A percentile compares a stretch with the other conserved stretches of the same genome.
Evolutionary conservation across 2,797 vertebrate genomes (phyloP).

Genomic region (Numenius phaeopus): DNA sequence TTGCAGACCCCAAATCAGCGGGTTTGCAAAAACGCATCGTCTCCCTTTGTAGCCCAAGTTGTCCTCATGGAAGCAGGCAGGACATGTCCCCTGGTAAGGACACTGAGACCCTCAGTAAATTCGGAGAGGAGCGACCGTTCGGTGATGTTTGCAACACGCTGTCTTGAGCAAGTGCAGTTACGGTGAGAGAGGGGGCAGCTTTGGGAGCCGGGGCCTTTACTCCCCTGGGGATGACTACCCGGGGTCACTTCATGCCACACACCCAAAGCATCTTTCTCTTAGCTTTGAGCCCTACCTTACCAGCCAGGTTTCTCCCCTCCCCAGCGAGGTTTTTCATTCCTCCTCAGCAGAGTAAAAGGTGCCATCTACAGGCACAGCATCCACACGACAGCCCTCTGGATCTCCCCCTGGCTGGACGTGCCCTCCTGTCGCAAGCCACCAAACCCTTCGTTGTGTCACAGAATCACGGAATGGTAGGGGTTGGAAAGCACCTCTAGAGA

Average conservation of each 20-base stretch:
- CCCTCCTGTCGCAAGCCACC: neutral
- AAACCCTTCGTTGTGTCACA: neutral
- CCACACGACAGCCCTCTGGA: neutral
- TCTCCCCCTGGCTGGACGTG: neutral
- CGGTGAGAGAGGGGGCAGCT: neutral
- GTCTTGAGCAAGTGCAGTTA: too few relatives aligned
- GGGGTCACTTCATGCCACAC: rapidly evolving
- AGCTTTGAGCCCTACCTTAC: neutral
- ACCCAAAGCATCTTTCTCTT: neutral
- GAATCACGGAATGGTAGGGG: neutral
- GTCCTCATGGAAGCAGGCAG: neutral
- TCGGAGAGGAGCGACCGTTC: rapidly evolving
- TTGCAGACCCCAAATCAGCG: neutral
- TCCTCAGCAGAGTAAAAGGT: conserved; percentile 50
- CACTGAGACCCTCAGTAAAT: too few relatives aligned
- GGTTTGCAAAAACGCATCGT: rapidly evolving
- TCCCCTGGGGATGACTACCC: neutral
- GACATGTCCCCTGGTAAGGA: neutral
- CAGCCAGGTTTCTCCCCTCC: too few relatives aligned
- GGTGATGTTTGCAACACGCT: rapidly evolving
- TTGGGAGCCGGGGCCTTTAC: neutral
- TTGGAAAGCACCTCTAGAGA: neutral
- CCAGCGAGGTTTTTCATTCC: neutral
- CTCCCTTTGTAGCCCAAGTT: neutral
- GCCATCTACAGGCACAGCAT: conserved; percentile 65